phyloP scores from a whole-genome alignment of 2,888 invertebrate species.

The Mythimna vitellina region DNA sequence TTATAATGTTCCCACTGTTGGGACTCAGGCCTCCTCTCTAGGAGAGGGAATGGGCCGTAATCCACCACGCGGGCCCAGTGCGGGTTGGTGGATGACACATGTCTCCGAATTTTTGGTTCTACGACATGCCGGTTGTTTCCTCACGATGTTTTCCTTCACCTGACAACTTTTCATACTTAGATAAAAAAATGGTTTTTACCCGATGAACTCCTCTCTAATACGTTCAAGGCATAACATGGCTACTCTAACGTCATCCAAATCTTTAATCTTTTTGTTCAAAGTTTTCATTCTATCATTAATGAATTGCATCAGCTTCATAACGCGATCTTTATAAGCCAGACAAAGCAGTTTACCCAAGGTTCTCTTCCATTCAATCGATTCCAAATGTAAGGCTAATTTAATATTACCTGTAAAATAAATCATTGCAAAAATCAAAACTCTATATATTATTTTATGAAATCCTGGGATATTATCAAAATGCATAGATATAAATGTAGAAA shows the following conservation, averaged over 20 bases:
- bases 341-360: slow-evolving; percentile 93
- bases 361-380: slow-evolving; percentile 95
- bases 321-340: slow-evolving; percentile 92
- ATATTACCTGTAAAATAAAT: slow-evolving; percentile 87
- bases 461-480: too few species aligned
- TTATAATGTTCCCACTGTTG: too few species aligned
- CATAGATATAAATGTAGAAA: slow-evolving; percentile 9
- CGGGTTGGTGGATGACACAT: too few species aligned
- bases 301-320: slow-evolving; percentile 93
- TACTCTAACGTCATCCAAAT: slow-evolving; percentile 94
- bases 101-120: too few species aligned
- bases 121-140: too few species aligned
- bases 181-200: slow-evolving; percentile 71
- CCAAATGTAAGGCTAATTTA: slow-evolving; percentile 92
- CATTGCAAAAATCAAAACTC: background rate
- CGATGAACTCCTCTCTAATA: slow-evolving; percentile 94
- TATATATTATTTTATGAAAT: too few species aligned
- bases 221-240: slow-evolving; percentile 95
- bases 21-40: too few species aligned
- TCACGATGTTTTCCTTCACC: too few species aligned
- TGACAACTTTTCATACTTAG: background rate
- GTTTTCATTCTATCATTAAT: slow-evolving; percentile 94
- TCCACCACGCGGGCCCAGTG: too few species aligned
- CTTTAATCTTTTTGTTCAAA: slow-evolving; percentile 93
- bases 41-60: too few species aligned